Conservation (phyloP, 1,140 invertebrate genomes). For the Ylistrum balloti region DNA sequence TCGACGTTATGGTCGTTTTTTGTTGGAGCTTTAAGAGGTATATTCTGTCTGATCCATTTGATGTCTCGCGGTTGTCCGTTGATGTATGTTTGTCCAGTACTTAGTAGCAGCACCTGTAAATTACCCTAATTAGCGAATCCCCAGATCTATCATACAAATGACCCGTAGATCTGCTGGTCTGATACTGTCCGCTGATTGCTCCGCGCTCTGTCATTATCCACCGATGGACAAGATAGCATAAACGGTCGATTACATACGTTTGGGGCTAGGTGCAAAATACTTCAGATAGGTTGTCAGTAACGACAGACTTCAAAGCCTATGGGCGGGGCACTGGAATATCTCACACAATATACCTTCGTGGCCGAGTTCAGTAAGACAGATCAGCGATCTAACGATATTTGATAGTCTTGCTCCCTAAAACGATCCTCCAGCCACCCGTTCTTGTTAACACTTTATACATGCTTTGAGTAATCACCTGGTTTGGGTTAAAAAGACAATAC, state of each 20-base stretch:
- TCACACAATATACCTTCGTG: neutral
- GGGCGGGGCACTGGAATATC: neutral
- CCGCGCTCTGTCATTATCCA: neutral
- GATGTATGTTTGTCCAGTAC: constrained; percentile 3
- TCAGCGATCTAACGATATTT: neutral
- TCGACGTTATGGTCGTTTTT: neutral
- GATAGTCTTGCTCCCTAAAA: neutral
- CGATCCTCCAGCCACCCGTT: neutral
- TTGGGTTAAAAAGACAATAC: neutral
- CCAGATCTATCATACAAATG: neutral
- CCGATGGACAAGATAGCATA: constrained; percentile 9
- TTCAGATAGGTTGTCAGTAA: constrained; percentile 34
- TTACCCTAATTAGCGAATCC: constrained; percentile 2
- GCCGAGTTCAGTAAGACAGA: constrained; percentile 1
- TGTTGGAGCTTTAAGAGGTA: neutral
- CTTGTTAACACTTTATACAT: constrained; percentile 36
- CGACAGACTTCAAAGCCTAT: constrained; percentile 12
- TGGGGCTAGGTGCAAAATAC: constrained; percentile 32
- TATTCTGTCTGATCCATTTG: neutral
- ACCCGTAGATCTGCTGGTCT: neutral
- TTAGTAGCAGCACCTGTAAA: constrained; percentile 38
- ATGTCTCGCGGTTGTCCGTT: neutral
- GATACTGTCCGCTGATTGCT: neutral
- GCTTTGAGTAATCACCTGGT: constrained; percentile 33
- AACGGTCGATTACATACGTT: constrained; percentile 33